Conservation (phyloP, 1,140 invertebrate genomes). For the Danaus melanippus region DNA sequence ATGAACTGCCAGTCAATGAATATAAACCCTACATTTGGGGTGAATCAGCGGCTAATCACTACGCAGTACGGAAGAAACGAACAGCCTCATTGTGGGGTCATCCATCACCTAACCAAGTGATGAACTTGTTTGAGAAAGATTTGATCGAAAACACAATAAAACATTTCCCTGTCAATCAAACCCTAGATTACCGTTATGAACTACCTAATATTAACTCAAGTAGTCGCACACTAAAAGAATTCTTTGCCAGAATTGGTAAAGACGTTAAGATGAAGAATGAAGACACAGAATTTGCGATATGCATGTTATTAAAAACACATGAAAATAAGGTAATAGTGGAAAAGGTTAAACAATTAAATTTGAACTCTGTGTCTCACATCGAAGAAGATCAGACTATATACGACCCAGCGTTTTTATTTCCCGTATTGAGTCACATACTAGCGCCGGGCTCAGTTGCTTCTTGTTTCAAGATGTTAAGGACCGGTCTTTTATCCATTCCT, state of each 20-base stretch:
- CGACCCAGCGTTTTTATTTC: constrained; percentile 82
- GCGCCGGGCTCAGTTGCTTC: constrained; percentile 77
- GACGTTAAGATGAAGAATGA: constrained; percentile 23
- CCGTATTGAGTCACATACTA: constrained; percentile 77
- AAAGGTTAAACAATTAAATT: constrained; percentile 27
- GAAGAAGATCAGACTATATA: constrained; percentile 70
- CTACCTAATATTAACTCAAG: constrained; percentile 20
- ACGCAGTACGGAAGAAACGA: constrained; percentile 77
- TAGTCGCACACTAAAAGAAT: constrained; percentile 29
- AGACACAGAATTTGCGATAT: constrained; percentile 34
- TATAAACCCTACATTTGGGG: constrained; percentile 88
- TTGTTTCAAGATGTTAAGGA: constrained; percentile 77
- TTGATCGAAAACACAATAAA: constrained; percentile 77
- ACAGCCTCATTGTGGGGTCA: constrained; percentile 76
- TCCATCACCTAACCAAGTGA: constrained; percentile 79
- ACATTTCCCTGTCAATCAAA: constrained; percentile 75
- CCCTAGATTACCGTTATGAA: constrained; percentile 48
- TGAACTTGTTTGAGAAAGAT: constrained; percentile 79
- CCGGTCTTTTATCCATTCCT: constrained; percentile 77
- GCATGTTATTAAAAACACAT: constrained; percentile 31
- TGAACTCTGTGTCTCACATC: constrained; percentile 28
- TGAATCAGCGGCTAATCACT: constrained; percentile 81
- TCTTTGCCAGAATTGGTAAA: constrained; percentile 26
- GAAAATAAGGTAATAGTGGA: constrained; percentile 28
- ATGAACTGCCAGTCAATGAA: constrained; percentile 74